Evolutionary conservation across 2,888 invertebrate genomes (phyloP), one percentile per base, ranked within the genome.

Genomic region (Apomyelois bistriatella): DNA sequence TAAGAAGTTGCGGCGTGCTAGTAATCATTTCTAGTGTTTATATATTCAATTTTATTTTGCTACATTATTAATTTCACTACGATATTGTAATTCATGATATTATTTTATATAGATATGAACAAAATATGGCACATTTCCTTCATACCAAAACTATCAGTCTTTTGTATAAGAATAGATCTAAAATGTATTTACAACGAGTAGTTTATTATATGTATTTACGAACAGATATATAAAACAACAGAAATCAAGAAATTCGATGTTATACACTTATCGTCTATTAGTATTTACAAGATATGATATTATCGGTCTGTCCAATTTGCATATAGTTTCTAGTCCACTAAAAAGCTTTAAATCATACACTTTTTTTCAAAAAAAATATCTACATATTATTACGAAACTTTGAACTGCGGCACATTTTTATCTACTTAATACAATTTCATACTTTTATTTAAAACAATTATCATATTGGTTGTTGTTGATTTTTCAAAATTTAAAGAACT

Each of bases 71-170:
- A 56, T 32, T 38, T 57, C 40, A 43, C 56, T 59, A 58, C 12
- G 3, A 60, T 61, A 65, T 63, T 62, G 57, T 58, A 65, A 61
- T 62, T 60, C 59, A 40, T 40, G 40, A 40, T 38, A 38, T 40
- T 16, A 32, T 10, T 9, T 32, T 9, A 7, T 56, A 32, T 13
- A 16, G 60, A 65, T 59, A 61, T 66, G 67, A 61, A 70, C 60
- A 78, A 32, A 81, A 85, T 85, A 87, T 88, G 89, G 89, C 89
- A 88, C 87, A 79, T 79, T 75, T 64, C 36, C 22, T 76, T 71
- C 74, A 72, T 87, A 84, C 60, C 79, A 35, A 79, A 75, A 66
- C 85, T 88, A 88, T 89, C 89, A 89, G 89, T 89, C 89, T 88
- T 88, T 81, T 58, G 72, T 72, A 74, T 71, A 66, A 72, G 70